A percentile compares a stretch with the other conserved stretches of the same genome.
These are phyloP conservation scores for Harmothoe impar DNA, from an alignment of 2,888 invertebrate genomes.

Conservation along the genomic window DNA sequence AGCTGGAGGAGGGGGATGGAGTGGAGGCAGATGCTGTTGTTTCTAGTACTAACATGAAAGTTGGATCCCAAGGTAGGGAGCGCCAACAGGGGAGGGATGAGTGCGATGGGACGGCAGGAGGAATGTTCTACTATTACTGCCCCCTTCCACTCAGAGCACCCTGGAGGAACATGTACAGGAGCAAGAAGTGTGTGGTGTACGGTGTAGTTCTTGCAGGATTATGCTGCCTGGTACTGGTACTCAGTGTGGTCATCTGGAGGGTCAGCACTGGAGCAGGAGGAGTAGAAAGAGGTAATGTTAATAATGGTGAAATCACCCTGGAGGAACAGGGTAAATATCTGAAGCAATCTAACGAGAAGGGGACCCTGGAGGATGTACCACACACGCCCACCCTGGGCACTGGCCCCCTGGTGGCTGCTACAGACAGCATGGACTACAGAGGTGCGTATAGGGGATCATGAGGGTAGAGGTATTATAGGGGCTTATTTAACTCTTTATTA, in stretches of 20 bases:
- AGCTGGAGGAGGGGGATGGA: neutral
- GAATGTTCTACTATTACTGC: neutral
- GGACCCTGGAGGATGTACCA: constrained; percentile 12
- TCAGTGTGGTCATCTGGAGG: neutral
- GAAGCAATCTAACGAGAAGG: neutral
- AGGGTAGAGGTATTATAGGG: neutral
- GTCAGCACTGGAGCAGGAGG: neutral
- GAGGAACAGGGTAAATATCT: neutral
- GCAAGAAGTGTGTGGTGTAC: neutral
- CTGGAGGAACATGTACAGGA: neutral
- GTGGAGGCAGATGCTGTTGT: neutral
- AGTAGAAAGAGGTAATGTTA: neutral
- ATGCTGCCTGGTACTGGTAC: neutral
- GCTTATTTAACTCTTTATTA: no score
- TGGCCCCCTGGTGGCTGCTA: neutral
- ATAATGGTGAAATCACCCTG: neutral
- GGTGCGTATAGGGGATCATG: neutral
- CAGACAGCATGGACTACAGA: neutral
- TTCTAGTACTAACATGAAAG: neutral
- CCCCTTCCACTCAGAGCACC: neutral
- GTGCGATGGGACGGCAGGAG: neutral
- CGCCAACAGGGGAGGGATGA: neutral
- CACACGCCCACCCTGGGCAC: neutral
- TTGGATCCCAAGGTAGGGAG: neutral
- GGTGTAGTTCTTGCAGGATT: neutral